Base-by-base conservation (phyloP, 2,888 invertebrate genomes). In the Lysandra coridon region DNA sequence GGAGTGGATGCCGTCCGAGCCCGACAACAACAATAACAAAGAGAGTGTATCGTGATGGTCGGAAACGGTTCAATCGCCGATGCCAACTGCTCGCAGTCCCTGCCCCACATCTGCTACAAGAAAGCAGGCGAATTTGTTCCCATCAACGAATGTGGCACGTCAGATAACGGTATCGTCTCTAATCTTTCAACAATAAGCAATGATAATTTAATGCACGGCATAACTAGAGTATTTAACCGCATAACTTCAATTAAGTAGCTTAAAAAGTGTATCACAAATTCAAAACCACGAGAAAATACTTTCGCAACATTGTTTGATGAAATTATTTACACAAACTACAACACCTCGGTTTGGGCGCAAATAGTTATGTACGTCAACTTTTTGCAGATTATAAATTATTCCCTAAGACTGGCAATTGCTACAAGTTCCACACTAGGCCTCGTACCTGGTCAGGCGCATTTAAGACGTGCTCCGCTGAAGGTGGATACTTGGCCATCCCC, bases 61-160 rank as follows among this genome's bases (percentile, higher is more conserved):
- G 5, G 12, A 6, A n/a, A 30, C 4, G 69, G 37, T 2, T 4
- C 40, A 4, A 44, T 78, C 64, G 78, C 73, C 23, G 73, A 78
- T 33, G 33, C 33, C 4, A 53, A 73, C 62, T 78, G 78, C 73
- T 69, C 17, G 6, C 33, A 73, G 17, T 53, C 33, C 5, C 33
- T 53, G n/a, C 78, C 78, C 30, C 73, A 69, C 30, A 30, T 78
- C 23, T 78, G 78, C 53, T 78, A 78, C 30, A 78, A 78, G 33
- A 78, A 73, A 40, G 53, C 49, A 17, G 10, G 17, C 23, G 53
- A 53, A 6, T 1, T 14, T 3, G n/a, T 49, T 1, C 53, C 53
- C 17, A 17, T 30, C 44, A 69, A 49, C 14, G 49, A 12, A 30
- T 78, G 78, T 30, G 78, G 73, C 23, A 78, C 64, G 1, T 49